Base-by-base conservation (phyloP, 2,797 vertebrate genomes). In the Cryptoprocta ferox region DNA sequence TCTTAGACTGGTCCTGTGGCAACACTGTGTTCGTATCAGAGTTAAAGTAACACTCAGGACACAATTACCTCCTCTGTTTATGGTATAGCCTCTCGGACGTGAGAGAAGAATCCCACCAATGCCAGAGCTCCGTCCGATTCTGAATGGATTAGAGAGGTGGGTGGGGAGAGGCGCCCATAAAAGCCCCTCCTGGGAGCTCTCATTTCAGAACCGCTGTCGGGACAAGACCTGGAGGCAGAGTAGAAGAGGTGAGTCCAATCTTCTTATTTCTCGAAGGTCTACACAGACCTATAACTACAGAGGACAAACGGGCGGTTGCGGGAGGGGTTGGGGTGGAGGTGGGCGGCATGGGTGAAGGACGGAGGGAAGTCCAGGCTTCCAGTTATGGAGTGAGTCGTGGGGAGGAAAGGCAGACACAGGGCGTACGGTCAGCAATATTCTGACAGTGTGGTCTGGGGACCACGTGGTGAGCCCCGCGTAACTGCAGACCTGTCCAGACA, bases 381-480 rank as follows among this genome's bases (percentile, higher is more conserved):
- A 2, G 24, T 7, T 13, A 3, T 2, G 13, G 24, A 42, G 37
- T 2, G 39, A 30, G 26, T 30, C 71, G 6, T 3, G 3, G 26
- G 39, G 71, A 28, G 37, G 37, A 73, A 71, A 42, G n/a, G 66
- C 66, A 35, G n/a, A 42, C 39, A 3, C 24, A 11, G 24, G 70
- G 37, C 28, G 1, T 10, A 11, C 0, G 11, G n/a, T 21, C n/a
- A 21, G 68, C 12, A n/a, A 63, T 5, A 4, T 30, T 30, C 11
- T 63, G 28, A 12, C 26, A 5, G 59, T 30, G 61, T 63, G 4
- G 11, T 5, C 12, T 5, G 12, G 28, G 10, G 28, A 30, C 28
- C 61, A 4, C 5, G 11, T 10, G 26, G 11, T 28, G 26, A 28
- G 59, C 59, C 24, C 59, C 1, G 61, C 61, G 2, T 14, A 28